Percentiles rank a stretch among this genome's conserved stretches.
phyloP scores from a whole-genome alignment of 2,113 vertebrate genomes.

The Isurus oxyrinchus region DNA sequence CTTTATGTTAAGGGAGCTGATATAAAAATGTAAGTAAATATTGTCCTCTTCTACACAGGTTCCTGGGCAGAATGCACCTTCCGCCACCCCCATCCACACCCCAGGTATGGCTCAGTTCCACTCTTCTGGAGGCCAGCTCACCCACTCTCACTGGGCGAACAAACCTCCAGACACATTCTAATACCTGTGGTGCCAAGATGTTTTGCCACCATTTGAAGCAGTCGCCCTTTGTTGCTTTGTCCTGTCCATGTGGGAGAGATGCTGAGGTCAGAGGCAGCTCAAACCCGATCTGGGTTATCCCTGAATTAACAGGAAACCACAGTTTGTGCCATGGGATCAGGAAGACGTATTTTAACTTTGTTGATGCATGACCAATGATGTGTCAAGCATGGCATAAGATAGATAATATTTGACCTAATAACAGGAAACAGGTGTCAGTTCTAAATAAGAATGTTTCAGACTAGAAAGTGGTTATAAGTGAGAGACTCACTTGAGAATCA shows the following conservation, averaged over 20 bases:
- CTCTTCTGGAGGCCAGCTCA: neutral
- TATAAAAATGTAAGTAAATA: neutral
- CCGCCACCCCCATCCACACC: neutral
- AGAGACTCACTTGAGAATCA: neutral
- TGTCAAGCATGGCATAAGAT: neutral
- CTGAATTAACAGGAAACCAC: conserved; percentile 6
- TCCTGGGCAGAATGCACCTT: neutral
- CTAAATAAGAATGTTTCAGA: neutral
- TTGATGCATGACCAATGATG: neutral
- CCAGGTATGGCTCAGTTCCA: no score
- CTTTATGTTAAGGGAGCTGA: neutral
- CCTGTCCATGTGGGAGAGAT: neutral
- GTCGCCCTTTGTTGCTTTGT: neutral
- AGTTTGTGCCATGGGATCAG: neutral
- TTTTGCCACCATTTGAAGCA: neutral
- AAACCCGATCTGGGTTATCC: neutral
- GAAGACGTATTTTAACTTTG: neutral
- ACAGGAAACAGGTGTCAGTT: conserved; percentile 1
- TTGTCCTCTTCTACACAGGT: neutral
- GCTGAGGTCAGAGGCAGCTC: neutral
- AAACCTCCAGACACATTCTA: neutral
- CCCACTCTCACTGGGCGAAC: neutral
- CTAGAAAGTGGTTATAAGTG: neutral
- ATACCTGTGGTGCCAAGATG: neutral
- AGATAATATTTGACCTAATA: neutral